Conservation (phyloP, 2,888 invertebrate genomes). For the Calameuta filiformis region DNA sequence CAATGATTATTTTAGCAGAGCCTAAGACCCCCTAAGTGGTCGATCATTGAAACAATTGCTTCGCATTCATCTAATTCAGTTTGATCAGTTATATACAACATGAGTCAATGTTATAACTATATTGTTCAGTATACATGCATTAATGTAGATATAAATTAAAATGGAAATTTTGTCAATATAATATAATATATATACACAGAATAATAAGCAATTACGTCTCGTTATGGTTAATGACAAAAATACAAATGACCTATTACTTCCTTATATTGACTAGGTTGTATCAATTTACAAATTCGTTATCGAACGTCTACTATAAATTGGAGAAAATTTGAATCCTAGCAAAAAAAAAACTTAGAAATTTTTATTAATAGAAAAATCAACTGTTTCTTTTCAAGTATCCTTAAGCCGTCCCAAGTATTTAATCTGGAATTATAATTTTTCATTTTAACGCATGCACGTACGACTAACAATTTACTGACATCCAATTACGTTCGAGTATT, state of each 20-base stretch:
- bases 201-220: background rate
- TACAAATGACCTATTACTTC: background rate
- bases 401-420: background rate
- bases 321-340: background rate
- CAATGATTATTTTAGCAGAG: background rate
- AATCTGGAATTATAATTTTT: background rate
- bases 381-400: no score
- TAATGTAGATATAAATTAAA: background rate
- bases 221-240: background rate
- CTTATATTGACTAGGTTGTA: background rate
- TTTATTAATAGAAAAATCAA: no score
- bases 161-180: background rate
- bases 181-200: background rate
- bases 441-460: background rate
- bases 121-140: background rate
- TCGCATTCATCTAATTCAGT: background rate
- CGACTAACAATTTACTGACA: no score
- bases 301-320: background rate
- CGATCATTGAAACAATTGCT: background rate
- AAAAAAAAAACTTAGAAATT: background rate
- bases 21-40: background rate
- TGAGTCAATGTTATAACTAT: background rate
- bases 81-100: background rate
- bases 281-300: background rate
- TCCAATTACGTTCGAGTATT: background rate